Base-by-base conservation (phyloP, 1,140 invertebrate genomes). In the Pollicipes pollicipes region DNA sequence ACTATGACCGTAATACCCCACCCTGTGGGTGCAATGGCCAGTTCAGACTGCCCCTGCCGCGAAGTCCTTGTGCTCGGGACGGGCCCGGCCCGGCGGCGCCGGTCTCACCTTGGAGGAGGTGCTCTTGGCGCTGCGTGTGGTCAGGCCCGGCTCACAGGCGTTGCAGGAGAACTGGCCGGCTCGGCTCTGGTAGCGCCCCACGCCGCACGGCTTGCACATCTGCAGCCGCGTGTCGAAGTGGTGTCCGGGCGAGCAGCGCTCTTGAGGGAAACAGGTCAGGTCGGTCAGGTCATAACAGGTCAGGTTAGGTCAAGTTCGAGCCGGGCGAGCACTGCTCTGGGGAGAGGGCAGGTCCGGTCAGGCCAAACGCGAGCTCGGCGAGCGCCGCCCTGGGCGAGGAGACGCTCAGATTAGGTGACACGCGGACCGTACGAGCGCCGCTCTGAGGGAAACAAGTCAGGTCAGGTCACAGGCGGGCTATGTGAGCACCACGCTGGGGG, bases 81-180 rank as follows among this genome's bases (percentile, higher is more conserved):
- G 1, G 84, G 84, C 2, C 45, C 2, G 45, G 45, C 2, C 17
- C 45, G 6, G 45, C 24, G 6, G 45, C 6, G 45, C 10, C 17
- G 13, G 6, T 21, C 45, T 58, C 13, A 58, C 45, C 45, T 58
- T 24, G 45, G 45, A 10, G 2, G 45, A 58, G 45, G 45, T 58
- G 45, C 45, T 58, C 78, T 96, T 93, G 16, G 88, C 87, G 6
- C 91, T 94, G 68, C 93, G 83, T 0, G 95, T 97, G 1, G 94
- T 97, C 79, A 96, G 91, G 17, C 93, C 95, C 69, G 94, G 83
- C 3, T 91, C 90, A 78, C 95, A 97, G 0, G 95, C 83, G 35
- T 89, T 81, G 76, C 95, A 97, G 13, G 86, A 84, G 81, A 97
- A 97, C 64, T 92, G 87, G 0, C 95, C 95, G 81, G 95, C 91